Conservation (phyloP, 2,797 vertebrate species). For the Anabas testudineus region DNA sequence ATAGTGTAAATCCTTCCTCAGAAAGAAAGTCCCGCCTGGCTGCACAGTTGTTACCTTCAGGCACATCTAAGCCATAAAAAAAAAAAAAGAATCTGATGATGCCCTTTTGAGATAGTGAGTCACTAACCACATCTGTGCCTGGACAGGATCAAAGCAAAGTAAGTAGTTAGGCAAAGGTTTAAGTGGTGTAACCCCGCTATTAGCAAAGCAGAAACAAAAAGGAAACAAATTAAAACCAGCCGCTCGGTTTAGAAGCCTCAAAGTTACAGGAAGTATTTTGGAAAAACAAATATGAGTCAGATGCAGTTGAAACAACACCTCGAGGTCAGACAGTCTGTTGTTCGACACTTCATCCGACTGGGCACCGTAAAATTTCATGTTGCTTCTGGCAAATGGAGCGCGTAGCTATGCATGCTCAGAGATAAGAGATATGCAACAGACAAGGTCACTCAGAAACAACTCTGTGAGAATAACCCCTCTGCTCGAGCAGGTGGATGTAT, state of each 20-base stretch:
- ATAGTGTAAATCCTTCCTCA: constrained; percentile 17
- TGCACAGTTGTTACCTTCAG: constrained; percentile 39
- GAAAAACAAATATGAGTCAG: constrained; percentile 54
- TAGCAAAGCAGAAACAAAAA: constrained; percentile 48
- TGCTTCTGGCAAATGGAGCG: constrained; percentile 51
- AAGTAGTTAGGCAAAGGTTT: constrained; percentile 43
- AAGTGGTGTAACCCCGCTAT: constrained; percentile 30
- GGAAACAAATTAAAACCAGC: constrained; percentile 46
- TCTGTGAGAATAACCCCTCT: neutral
- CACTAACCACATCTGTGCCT: constrained; percentile 65
- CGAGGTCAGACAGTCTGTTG: constrained; percentile 54
- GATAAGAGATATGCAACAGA: constrained; percentile 53
- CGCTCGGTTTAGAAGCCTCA: constrained; percentile 55
- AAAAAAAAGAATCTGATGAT: constrained; percentile 60
- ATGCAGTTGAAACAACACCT: constrained; percentile 57
- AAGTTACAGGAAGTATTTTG: constrained; percentile 57
- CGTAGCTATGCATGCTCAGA: constrained; percentile 40
- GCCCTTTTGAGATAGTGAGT: constrained; percentile 57
- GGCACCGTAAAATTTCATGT: constrained; percentile 22
- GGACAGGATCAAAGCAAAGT: constrained; percentile 57
- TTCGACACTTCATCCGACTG: constrained; percentile 42
- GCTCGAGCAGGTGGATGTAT: constrained; percentile 21
- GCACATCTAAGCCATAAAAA: constrained; percentile 48
- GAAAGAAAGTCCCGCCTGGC: constrained; percentile 24
- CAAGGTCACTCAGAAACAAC: constrained; percentile 49